These are phyloP conservation scores for Callopanchax toddi DNA, from an alignment of 2,113 vertebrate species.

Conservation along the genomic window DNA sequence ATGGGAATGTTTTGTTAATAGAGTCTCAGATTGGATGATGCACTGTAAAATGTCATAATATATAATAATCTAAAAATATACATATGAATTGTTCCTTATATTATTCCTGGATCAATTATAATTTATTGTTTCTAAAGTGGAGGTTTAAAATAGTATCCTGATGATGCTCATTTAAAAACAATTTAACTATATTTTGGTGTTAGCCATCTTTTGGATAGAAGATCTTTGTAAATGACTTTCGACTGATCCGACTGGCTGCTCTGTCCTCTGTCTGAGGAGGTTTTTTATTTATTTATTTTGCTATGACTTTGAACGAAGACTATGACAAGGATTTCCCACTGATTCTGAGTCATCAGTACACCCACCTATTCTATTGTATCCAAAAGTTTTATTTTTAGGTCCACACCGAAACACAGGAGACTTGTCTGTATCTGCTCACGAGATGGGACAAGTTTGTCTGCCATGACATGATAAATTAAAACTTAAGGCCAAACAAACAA, in stretches of 20 bases:
- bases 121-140: too few species aligned
- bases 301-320: conserved; percentile 22
- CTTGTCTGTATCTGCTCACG: background rate
- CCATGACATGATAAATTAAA: conserved; percentile 4
- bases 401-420: conserved; percentile 14
- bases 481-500: background rate
- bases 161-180: background rate
- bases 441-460: conserved; percentile 10
- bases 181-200: background rate
- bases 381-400: conserved; percentile 60
- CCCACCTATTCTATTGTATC: conserved; percentile 50
- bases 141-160: too few species aligned
- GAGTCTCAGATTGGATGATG: too few species aligned
- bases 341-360: conserved; percentile 57
- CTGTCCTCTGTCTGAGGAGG: conserved; percentile 4
- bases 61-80: too few species aligned
- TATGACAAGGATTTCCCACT: conserved; percentile 33
- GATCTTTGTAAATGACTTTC: conserved; percentile 51
- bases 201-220: background rate
- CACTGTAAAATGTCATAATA: too few species aligned
- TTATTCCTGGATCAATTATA: too few species aligned
- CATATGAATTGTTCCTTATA: too few species aligned
- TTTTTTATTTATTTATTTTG: conserved; percentile 30
- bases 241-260: conserved; percentile 2
- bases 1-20: too few species aligned